Evolutionary conservation across 1,140 invertebrate species (phyloP), one percentile per base, ranked within the genome.

Genomic region (Vanessa tameamea): DNA sequence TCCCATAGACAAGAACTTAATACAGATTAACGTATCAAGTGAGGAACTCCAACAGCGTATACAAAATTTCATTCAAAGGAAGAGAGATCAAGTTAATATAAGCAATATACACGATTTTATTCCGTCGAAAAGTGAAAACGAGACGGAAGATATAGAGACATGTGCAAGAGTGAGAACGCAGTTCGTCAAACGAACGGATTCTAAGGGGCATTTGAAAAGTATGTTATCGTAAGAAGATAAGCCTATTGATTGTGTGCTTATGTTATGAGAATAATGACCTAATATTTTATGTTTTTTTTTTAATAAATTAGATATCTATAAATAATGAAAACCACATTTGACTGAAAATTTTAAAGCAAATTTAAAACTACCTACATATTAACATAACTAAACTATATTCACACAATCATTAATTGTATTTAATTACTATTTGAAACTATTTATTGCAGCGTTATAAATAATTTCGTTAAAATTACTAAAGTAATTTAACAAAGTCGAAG

Each of bases 131-230:
- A 61, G 72, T n/a, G 82, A 82, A 48, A 80, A 69, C 12, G 83
- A 85, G 64, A 76, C 76, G n/a, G 81, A 85, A 68, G 90, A 91
- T 77, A 93, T 93, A 64, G 91, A 92, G 74, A 94, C 94, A 47
- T 96, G 95, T 89, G 95, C 95, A 12, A 91, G 95, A 87, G 94
- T 96, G 63, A 94, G 96, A 87, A 94, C 95, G 14, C 93, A 95
- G 78, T 94, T 96, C 74, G 89, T 95, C 47, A 92, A 75, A 73
- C 93, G 94, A 66, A 91, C 92, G 51, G 95, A 95, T 81, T 95
- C 94, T 0, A 96, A 96, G 87, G 95, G 95, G 82, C 95, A 96
- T 87, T 92, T 96, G 57, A 95, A 95, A 94, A 94, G 96, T 96
- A 93, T 87, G 78, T 76, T 59, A n/a, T n/a, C n/a, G 6, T 20